Conservation (phyloP, 2,797 vertebrate species). For the Eutrigla gurnardus region DNA sequence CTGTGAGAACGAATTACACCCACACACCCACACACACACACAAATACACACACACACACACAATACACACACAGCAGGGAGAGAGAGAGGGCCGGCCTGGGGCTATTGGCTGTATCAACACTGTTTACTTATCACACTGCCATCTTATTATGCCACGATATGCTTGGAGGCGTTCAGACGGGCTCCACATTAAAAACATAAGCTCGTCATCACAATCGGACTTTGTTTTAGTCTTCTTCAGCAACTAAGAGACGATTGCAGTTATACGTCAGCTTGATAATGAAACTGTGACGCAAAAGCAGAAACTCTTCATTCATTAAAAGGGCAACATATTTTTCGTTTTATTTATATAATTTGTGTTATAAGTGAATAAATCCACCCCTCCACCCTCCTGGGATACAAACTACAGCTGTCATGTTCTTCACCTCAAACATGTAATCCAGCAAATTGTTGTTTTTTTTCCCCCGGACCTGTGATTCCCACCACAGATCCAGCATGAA, state of each 20-base stretch:
- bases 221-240: too few relatives aligned
- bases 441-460: too few relatives aligned
- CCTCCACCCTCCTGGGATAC: too few relatives aligned
- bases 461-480: too few relatives aligned
- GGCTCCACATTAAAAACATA: conserved; percentile 30
- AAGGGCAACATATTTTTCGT: too few relatives aligned
- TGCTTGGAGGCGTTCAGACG: conserved; percentile 5
- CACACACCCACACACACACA: not conserved
- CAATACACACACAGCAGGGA: conserved; percentile 15
- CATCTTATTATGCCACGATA: conserved; percentile 64
- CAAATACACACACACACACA: conserved; percentile 25
- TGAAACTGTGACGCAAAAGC: not conserved
- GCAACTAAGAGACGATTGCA: not conserved
- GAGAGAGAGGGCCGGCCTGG: conserved; percentile 19
- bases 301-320: not conserved
- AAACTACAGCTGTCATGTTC: too few relatives aligned
- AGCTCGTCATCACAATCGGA: not conserved
- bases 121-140: conserved; percentile 59
- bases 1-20: conserved; percentile 28
- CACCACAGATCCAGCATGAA: too few relatives aligned
- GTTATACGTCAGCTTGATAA: not conserved
- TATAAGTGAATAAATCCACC: too few relatives aligned
- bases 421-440: too few relatives aligned
- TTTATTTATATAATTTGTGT: too few relatives aligned
- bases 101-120: conserved; percentile 58